Evolutionary conservation across 1,140 invertebrate species (phyloP), one percentile per base, ranked within the genome.

Genomic region (Potamilus streckersoni): DNA sequence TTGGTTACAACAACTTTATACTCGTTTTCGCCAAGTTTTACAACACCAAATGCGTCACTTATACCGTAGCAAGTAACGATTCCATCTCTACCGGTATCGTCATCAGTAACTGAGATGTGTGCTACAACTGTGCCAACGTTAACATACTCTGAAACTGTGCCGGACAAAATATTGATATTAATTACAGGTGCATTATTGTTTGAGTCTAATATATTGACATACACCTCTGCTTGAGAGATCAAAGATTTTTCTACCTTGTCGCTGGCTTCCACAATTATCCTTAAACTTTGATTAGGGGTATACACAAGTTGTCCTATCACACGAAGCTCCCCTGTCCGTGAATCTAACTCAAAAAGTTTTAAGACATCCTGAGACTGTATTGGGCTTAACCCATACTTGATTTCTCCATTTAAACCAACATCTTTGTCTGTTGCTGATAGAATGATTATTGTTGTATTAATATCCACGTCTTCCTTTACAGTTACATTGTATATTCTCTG

Each of bases 351-450:
- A 70, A 85, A 85, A 19, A 84, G 71, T n/a, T 61, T 71, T 15
- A 79, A 69, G 16, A 81, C 73, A 27, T 62, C 75, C 19, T 77
- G 73, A 20, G 80, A 71, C 71, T 85, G 84, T 20, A 72, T 66
- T 6, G 80, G 64, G 31, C 71, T 93, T 68, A 97, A 90, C 74
- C 92, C 56, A 91, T 98, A 99, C 89, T 96, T 96, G 23, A 99
- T 95, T 90, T 96, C 94, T 0, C 96, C 95, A 89, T 98, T 98
- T 20, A 96, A 94, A 20, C 97, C 97, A 83, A 96, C 97, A 91
- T 98, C 97, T 1, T 95, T 94, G 90, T 98, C 97, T 27, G 94
- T 95, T 0, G 97, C 97, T 66, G 94, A 95, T 65, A 98, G 94
- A 95, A 97, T 92, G 1, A 85, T 95, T 95, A 49, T 96, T 95